A percentile compares a stretch with the other conserved stretches of the same genome.
These are phyloP conservation scores for Ctenoplectra terminalis DNA, from an alignment of 1,140 invertebrate species.

Conservation along the genomic window DNA sequence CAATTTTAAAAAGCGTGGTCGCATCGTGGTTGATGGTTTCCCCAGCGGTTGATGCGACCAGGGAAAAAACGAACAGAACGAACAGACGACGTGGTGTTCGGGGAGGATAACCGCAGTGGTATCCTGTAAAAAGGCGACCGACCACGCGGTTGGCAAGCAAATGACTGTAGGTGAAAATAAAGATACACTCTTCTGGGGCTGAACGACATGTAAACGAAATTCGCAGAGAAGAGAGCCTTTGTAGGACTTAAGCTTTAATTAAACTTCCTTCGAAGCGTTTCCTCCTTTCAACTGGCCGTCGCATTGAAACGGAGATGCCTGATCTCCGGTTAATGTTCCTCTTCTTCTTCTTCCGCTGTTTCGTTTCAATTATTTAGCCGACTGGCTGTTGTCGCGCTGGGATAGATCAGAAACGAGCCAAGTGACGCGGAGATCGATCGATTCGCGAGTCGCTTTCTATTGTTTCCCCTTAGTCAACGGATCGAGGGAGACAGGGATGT, in stretches of 20 bases:
- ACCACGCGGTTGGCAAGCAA: background rate
- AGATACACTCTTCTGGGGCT: background rate
- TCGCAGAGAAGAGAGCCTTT: conserved; percentile 2
- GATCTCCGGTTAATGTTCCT: conserved; percentile 1
- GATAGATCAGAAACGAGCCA: background rate
- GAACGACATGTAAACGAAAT: conserved; percentile 13
- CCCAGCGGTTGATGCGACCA: background rate
- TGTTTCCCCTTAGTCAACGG: background rate
- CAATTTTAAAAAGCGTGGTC: conserved; percentile 10
- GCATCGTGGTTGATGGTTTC: conserved; percentile 9
- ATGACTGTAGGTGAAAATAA: conserved; percentile 1
- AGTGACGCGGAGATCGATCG: conserved; percentile 35
- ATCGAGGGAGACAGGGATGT: no score
- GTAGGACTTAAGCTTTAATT: conserved; percentile 39
- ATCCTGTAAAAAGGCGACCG: background rate
- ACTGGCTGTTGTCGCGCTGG: no score
- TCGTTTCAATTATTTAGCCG: background rate
- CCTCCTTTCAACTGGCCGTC: background rate
- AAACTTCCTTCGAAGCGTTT: conserved; percentile 26
- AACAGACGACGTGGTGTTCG: no score
- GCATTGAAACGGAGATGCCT: background rate
- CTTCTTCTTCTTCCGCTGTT: conserved; percentile 7
- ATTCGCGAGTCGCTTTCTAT: conserved; percentile 22
- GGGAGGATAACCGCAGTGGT: background rate
- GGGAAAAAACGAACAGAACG: background rate